Conservation (phyloP, 2,113 vertebrate species). For the Ailurus styani region DNA sequence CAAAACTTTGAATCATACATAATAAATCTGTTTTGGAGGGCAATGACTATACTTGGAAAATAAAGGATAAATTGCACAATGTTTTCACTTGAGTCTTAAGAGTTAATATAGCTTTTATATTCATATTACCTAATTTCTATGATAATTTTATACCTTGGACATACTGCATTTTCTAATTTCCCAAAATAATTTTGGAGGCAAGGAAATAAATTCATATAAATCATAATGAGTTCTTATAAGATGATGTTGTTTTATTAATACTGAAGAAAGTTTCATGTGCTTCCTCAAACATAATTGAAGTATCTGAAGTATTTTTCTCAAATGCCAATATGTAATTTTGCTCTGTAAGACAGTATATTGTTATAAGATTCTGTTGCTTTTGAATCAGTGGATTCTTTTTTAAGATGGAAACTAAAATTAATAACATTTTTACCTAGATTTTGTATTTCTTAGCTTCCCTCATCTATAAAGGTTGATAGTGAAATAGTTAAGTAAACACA, state of each 20-base stretch:
- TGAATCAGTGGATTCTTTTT: background rate
- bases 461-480: conserved; percentile 2
- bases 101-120: background rate
- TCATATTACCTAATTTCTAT: background rate
- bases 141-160: background rate
- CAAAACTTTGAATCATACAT: background rate
- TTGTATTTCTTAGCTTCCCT: background rate
- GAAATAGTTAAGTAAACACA: conserved; percentile 77
- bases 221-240: background rate
- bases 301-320: too few relatives aligned
- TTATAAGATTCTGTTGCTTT: background rate
- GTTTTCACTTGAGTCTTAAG: background rate
- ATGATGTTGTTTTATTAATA: background rate
- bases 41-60: background rate
- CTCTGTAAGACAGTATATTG: background rate
- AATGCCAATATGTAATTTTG: conserved; percentile 1
- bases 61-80: background rate
- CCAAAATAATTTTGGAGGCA: background rate
- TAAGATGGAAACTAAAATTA: background rate
- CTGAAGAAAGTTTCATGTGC: background rate
- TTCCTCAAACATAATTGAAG: background rate
- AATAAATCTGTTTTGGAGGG: background rate
- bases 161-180: background rate
- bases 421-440: background rate
- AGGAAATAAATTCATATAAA: background rate